Percentiles rank a stretch among this genome's conserved stretches.
phyloP scores from a whole-genome alignment of 2,888 invertebrate species.

The Tupiocoris notatus region DNA sequence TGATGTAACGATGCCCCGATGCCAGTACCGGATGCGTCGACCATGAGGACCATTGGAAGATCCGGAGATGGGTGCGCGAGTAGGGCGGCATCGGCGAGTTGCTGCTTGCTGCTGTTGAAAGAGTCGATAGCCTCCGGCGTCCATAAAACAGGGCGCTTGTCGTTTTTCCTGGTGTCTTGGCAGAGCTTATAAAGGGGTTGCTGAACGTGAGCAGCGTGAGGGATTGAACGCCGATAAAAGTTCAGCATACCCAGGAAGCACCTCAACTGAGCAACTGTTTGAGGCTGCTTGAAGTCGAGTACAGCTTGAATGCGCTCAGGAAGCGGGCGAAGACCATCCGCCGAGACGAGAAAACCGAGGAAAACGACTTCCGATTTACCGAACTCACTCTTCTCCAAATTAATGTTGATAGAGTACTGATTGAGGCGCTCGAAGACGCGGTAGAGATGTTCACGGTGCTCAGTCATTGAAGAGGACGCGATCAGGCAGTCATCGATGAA shows the following conservation, averaged over 20 bases:
- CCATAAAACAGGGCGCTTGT: constrained; percentile 47
- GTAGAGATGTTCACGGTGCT: constrained; percentile 37
- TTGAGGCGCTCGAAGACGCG: constrained; percentile 27
- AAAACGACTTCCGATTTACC: constrained; percentile 8
- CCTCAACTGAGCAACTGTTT: not conserved
- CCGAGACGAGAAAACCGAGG: constrained; percentile 8
- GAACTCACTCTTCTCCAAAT: constrained; percentile 21
- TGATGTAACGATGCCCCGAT: not conserved
- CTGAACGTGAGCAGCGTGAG: constrained; percentile 38
- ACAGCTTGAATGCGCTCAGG: constrained; percentile 45
- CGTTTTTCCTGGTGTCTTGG: constrained; percentile 43
- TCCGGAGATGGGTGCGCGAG: constrained; percentile 44
- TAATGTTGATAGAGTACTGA: constrained; percentile 13
- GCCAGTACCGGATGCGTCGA: constrained; percentile 47
- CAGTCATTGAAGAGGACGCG: constrained; percentile 26
- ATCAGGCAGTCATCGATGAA: constrained; percentile 49
- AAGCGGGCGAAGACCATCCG: constrained; percentile 26
- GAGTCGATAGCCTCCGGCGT: constrained; percentile 39
- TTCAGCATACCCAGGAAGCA: constrained; percentile 42
- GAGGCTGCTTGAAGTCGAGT: constrained; percentile 45
- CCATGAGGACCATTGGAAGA: not conserved
- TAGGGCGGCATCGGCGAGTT: constrained; percentile 35
- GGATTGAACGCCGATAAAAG: constrained; percentile 41
- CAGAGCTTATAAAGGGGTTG: constrained; percentile 43
- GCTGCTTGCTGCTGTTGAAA: constrained; percentile 46